A percentile compares a stretch with the other conserved stretches of the same genome.
Evolutionary conservation across 2,888 invertebrate genomes (phyloP).

Genomic region (Polydrusus pterygomalis): DNA sequence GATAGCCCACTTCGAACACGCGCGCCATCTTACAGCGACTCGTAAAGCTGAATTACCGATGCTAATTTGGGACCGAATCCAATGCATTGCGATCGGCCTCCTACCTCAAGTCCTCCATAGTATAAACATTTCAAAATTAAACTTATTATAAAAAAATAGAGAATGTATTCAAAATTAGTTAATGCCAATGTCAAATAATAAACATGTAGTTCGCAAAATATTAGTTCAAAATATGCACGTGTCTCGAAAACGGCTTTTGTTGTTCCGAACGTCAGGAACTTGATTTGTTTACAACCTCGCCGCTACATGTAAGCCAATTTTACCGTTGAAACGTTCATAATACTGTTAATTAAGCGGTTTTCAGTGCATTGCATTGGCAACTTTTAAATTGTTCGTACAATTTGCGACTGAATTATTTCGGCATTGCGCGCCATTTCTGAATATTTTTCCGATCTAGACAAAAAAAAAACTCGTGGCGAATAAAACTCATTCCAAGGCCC

Average conservation of each 20-base stretch:
- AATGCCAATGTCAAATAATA: no score
- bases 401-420: neutral
- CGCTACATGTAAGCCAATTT: neutral
- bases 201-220: no score
- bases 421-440: neutral
- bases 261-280: neutral
- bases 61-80: no score
- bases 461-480: neutral
- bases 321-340: neutral
- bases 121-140: no score
- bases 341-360: neutral
- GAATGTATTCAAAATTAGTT: no score
- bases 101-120: no score
- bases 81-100: no score
- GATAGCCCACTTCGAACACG: no score
- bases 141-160: no score
- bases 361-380: neutral
- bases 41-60: no score
- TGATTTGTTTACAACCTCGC: neutral
- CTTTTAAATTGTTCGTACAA: neutral
- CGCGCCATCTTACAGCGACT: no score
- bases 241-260: neutral
- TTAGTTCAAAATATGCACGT: neutral
- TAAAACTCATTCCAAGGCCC: no score
- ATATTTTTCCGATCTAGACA: neutral